Evolutionary conservation across 2,888 invertebrate species (phyloP), one percentile per base, ranked within the genome.

Genomic region (Cryptus viduatorius): DNA sequence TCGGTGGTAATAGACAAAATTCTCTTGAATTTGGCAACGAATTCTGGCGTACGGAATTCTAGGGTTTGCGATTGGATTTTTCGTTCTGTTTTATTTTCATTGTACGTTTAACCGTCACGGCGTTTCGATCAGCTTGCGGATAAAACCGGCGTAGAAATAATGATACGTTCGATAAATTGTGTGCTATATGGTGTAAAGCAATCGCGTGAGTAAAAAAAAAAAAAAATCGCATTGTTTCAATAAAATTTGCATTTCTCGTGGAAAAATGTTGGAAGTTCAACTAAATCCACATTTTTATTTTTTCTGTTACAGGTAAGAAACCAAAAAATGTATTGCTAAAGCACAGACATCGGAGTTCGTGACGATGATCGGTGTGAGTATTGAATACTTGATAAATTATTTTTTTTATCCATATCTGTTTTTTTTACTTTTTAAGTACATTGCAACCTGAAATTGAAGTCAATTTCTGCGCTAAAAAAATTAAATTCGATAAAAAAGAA

Each of bases 1-100:
- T 69, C 61, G 44, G 19, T 61, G 67, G 67, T 44, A 76, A 65
- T 73, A 73, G 85, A 82, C 67, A 82, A 79, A 85, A 77, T 79
- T 85, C 67, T 79, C 84, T 72, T 50, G 82, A 79, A 79, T 79
- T 85, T 85, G 82, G 85, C 82, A 29, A 84, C 67, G 82, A 72
- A 56, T 76, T 16, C 71, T 71, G 64, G 69, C 46, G 48, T 44
- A 59, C 48, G 10, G 44, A 82, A 72, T 82, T 71, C 68, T 37
- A 8, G 16, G 1, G 8, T 72, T 72, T 42, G 31, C 50, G 53
- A 76, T 82, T 42, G 44, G 24, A 73, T 72, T 37, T 10, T 29
- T 7, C 48, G 44, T 72, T 76, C 68, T 29, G 53, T 14, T 61
- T 64, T 76, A 61, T 65, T 67, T 79, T 67, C 50, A 50, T 48